Evolutionary conservation across 2,888 invertebrate genomes (phyloP), one percentile per base, ranked within the genome.

Genomic region (Cabera pusaria): DNA sequence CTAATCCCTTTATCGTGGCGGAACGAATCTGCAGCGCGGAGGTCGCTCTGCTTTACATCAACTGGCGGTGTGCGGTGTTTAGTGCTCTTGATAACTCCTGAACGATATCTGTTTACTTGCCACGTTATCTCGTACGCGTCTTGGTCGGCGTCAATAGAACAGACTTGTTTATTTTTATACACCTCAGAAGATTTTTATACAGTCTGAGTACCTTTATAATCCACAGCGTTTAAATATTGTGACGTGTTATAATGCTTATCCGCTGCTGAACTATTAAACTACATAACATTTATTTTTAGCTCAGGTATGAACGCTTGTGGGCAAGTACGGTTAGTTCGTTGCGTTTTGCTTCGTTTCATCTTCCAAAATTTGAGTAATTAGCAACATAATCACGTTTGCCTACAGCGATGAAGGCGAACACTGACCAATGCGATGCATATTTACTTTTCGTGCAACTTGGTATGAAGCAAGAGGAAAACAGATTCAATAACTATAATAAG

Each of bases 1-100:
- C 62, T 79, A 81, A 79, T 80, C 77, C 72, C 68, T 79, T 83
- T 82, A 85, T 84, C 82, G 71, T 67, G 63, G 67, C 70, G 76
- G 66, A 80, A 78, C 80, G 68, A 76, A 78, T 74, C 66, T 59
- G 54, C 60, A 52, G 43, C 38, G 61, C 63, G 56, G 65, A 70
- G 65, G 68, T 64, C 62, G 73, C 59, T 76, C 77, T 82, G 79
- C 64, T 79, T 76, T 74, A 71, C 64, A 77, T 83, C 79, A 78
- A 56, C 65, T 65, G 61, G 68, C n/a, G n/a, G n/a, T n/a, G n/a
- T 64, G 54, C 59, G 61, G 51, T 67, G 22, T 37, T 46, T 37
- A 40, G 31, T 46, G 60, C 59, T 64, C 59, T 57, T 59, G 66
- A 73, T 74, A 72, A 64, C 66, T 72, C 67, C 69, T 54, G 57